Conservation (phyloP, 2,888 invertebrate genomes). For the Caenorhabditis parvicauda region DNA sequence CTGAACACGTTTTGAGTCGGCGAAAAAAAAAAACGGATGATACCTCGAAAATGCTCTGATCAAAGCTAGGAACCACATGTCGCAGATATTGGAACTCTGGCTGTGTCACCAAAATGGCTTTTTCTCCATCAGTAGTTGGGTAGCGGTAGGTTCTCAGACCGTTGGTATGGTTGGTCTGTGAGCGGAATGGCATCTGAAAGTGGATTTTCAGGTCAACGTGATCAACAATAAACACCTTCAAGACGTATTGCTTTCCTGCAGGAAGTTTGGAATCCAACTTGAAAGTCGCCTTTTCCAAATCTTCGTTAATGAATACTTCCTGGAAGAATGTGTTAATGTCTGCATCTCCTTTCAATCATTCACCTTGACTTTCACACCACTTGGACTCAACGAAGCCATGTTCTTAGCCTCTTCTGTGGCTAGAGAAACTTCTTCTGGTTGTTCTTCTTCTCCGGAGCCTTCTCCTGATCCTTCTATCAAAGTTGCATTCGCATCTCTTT, state of each 20-base stretch:
- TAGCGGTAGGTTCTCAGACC: conserved; percentile 23
- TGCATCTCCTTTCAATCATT: too few species aligned
- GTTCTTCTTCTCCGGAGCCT: conserved; percentile 4
- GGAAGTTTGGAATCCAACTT: conserved; percentile 33
- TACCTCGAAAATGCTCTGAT: conserved; percentile 11
- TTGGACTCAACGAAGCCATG: conserved; percentile 10
- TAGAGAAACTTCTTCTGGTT: conserved; percentile 5
- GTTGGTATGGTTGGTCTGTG: conserved; percentile 14
- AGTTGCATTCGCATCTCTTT: conserved; percentile 1
- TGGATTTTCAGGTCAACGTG: background rate
- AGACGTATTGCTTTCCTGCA: conserved; percentile 23
- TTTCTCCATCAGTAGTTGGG: conserved; percentile 6
- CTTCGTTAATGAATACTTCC: conserved; percentile 32
- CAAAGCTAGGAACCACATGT: conserved; percentile 29
- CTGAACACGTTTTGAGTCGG: too few species aligned
- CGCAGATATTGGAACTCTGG: conserved; percentile 21
- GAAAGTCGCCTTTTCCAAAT: conserved; percentile 45
- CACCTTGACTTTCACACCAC: conserved; percentile 19
- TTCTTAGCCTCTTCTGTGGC: conserved; percentile 5
- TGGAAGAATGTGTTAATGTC: too few species aligned
- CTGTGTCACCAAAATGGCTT: conserved; percentile 22
- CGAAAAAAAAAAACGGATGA: too few species aligned
- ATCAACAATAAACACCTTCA: conserved; percentile 4
- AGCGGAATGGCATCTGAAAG: conserved; percentile 19
- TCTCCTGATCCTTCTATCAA: conserved; percentile 9